Evolutionary conservation across 2,888 invertebrate species (phyloP).

Genomic region (Ennomos quercinarius): DNA sequence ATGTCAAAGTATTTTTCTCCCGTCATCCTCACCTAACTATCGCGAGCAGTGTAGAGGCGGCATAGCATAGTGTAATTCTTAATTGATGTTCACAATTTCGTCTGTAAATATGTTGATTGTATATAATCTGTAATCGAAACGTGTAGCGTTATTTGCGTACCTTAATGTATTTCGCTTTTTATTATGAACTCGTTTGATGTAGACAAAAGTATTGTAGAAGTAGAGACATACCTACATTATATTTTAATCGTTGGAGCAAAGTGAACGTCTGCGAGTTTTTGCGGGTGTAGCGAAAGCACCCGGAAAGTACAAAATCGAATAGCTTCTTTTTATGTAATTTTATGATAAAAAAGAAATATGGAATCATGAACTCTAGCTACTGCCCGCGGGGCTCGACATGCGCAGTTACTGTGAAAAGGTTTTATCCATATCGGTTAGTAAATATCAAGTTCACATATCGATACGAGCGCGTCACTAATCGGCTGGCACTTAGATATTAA

Average conservation of each 20-base stretch:
- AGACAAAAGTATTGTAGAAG: conserved; percentile 12
- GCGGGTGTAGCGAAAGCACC: too few species aligned
- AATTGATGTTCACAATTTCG: conserved; percentile 39
- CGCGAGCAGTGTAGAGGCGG: too few species aligned
- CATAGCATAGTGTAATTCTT: too few species aligned
- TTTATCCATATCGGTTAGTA: conserved; percentile 42
- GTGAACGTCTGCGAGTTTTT: too few species aligned
- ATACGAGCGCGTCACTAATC: conserved; percentile 28
- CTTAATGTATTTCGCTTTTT: conserved; percentile 34
- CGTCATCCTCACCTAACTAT: too few species aligned
- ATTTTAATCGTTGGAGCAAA: neutral
- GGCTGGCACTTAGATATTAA: conserved; percentile 9
- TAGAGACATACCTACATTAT: conserved; percentile 25
- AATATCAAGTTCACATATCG: conserved; percentile 53
- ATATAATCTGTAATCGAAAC: conserved; percentile 26
- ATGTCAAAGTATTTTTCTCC: too few species aligned
- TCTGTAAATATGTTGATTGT: conserved; percentile 35
- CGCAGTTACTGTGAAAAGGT: neutral
- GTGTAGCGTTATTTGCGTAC: conserved; percentile 44
- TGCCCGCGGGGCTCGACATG: too few species aligned
- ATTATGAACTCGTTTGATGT: conserved; percentile 19
- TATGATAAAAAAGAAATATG: too few species aligned
- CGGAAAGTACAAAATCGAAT: too few species aligned
- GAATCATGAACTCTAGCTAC: too few species aligned
- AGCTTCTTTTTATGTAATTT: too few species aligned